Base-by-base conservation (phyloP, 1,140 invertebrate genomes). In the Trichomalopsis sarcophagae region DNA sequence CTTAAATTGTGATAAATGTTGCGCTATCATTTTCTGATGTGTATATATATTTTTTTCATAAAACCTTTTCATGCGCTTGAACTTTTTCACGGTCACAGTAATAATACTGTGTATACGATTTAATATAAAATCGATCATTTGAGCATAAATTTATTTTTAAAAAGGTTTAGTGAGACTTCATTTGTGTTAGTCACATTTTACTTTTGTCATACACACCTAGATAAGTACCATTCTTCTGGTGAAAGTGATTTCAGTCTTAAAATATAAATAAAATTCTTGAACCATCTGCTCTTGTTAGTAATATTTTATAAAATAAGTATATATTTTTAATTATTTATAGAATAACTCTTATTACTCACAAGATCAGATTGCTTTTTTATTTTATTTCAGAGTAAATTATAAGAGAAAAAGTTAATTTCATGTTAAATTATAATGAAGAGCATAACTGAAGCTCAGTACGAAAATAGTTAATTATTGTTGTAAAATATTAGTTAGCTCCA, bases 121-220 rank as follows among this genome's bases (percentile, higher is more conserved):
- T 30, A 4, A 33, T 78, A 78, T 62, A 66, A 78, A 78, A 78
- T 62, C n/a, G 40, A 76, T n/a, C 55, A 62, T 50, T 3, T 50
- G 14, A 50, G 11, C 47, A 14, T 50, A 17, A 0, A 4, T 14
- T 1, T 69, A 17, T 69, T 69, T 69, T 17, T 17, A 69, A 69
- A 69, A 69, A 50, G 47, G 14, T 50, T 50, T 1, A 62, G 55
- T 62, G 17, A 62, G 21, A n/a, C n/a, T 76, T 76, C n/a, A 30
- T 21, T 11, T 23, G 40, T 50, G 6, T 50, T 14, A 40, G 33
- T 74, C 17, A 30, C 14, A 2, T 27, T 71, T 71, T 71, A 13
- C 1, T 30, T 68, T 30, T 30, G 23, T 30, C 4, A 13, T 71
- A 7, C 55, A 62, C 55, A 21, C 5, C 21, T 62, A 71, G 27